phyloP scores from a whole-genome alignment of 2,888 invertebrate genomes.

The Drosophila rellima region DNA sequence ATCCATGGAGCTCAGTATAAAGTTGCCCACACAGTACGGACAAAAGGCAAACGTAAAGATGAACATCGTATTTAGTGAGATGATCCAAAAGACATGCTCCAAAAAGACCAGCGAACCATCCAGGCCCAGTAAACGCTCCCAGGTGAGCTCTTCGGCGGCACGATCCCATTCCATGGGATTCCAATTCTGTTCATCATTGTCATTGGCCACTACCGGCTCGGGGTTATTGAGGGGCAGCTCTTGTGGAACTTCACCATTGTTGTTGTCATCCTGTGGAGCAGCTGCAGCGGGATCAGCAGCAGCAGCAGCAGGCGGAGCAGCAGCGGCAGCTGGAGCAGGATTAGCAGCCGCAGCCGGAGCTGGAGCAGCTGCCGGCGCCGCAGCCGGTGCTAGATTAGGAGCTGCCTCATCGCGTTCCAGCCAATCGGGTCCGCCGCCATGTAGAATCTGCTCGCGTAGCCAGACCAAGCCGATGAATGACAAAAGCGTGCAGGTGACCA shows the following conservation, averaged over 20 bases:
- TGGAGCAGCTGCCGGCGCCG: slow-evolving; percentile 2
- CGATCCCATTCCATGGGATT: slow-evolving; percentile 99
- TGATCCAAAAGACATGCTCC: slow-evolving; percentile 99
- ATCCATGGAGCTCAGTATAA: slow-evolving; percentile 91
- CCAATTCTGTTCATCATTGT: slow-evolving; percentile 91
- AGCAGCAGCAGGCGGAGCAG: not conserved
- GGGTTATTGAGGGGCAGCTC: slow-evolving; percentile 85
- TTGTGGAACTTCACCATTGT: slow-evolving; percentile 73
- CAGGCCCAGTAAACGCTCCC: slow-evolving; percentile 97
- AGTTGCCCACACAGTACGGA: slow-evolving; percentile 97
- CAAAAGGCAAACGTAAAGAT: slow-evolving; percentile 98
- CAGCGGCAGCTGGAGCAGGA: not conserved
- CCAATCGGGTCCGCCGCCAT: slow-evolving; percentile 99
- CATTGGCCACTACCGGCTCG: slow-evolving; percentile 86
- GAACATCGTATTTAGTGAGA: slow-evolving; percentile 97
- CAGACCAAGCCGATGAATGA: slow-evolving; percentile 99
- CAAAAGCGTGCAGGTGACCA: slow-evolving; percentile 97
- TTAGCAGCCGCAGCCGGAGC: not conserved
- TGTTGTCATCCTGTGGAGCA: slow-evolving; percentile 85
- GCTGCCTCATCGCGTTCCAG: slow-evolving; percentile 89
- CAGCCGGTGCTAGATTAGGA: slow-evolving; percentile 45
- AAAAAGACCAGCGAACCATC: slow-evolving; percentile 98
- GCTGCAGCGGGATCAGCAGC: slow-evolving; percentile 31
- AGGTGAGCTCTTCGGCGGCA: slow-evolving; percentile 98
- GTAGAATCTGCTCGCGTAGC: slow-evolving; percentile 98